Evolutionary conservation across 2,888 invertebrate genomes (phyloP), one percentile per base, ranked within the genome.

Genomic region (Myopa tessellatipennis): DNA sequence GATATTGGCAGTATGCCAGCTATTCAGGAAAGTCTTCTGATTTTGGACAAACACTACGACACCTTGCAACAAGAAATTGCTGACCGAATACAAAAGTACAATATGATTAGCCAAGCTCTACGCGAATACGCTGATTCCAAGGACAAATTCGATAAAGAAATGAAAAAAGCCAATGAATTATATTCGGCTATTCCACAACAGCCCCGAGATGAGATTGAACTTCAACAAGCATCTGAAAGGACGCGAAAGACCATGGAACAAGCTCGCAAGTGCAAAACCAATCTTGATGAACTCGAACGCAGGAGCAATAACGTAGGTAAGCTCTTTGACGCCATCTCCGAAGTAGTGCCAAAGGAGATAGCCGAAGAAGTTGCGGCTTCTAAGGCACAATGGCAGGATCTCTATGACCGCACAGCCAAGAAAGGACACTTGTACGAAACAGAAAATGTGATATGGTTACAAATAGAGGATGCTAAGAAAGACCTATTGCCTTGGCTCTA

Each of bases 361-460:
- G 81, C 80, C 0, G 82, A 84, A 8, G 88, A 88, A 50, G 89
- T 95, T 78, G 89, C 92, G 74, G 90, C 91, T 75, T 91, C 93
- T 0, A 93, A 94, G 80, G 91, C 92, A 38, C 91, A 91, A 26
- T 95, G 94, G 92, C 94, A 94, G 79, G 92, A 93, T 81, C 90
- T 92, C 0, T 93, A 94, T 83, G 94, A 95, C 80, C 92, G 92
- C 70, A 91, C 95, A 4, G 91, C 94, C 7, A 94, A 94, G 82
- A 92, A 93, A 82, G 93, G 94, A 36, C 95, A 96, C 87, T 93
- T 93, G 75, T 92, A 95, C 72, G 98, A 98, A 89, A 95, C 96
- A 0, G 96, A 98, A 88, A 91, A 94, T 0, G 94, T 95, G n/a
- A 94, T 97, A 74, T 98, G 97, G 97, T 94, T 96, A 84, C 96